Evolutionary conservation across 2,888 invertebrate species (phyloP).

Genomic region (Scaptomyza parva): DNA sequence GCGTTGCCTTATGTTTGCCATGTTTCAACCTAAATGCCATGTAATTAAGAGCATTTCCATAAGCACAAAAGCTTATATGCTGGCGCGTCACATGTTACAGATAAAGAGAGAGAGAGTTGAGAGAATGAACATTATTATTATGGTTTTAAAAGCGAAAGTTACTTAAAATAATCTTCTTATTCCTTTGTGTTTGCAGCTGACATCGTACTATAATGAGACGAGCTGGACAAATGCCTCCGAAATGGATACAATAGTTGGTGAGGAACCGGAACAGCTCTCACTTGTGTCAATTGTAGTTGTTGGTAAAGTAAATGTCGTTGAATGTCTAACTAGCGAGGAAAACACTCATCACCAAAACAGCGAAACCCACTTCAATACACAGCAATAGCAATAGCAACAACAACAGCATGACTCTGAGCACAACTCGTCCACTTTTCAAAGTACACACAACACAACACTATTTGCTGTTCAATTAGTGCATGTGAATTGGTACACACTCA

Average conservation of each 20-base stretch:
- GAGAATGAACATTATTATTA: constrained; percentile 1
- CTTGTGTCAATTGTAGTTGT: constrained; percentile 92
- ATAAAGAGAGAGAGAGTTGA: not conserved
- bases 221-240: constrained; percentile 84
- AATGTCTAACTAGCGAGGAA: constrained; percentile 72
- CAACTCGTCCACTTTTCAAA: constrained; percentile 22
- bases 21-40: constrained; percentile 28
- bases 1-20: constrained; percentile 21
- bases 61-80: constrained; percentile 9
- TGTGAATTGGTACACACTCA: constrained; percentile 40
- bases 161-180: constrained; percentile 16
- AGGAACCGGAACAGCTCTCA: constrained; percentile 91
- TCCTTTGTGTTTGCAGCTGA: constrained; percentile 75
- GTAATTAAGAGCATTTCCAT: constrained; percentile 27
- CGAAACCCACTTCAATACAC: constrained; percentile 9
- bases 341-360: constrained; percentile 31
- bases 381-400: constrained; percentile 14
- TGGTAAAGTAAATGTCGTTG: constrained; percentile 87
- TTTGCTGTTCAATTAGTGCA: constrained; percentile 55
- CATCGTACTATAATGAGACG: constrained; percentile 84
- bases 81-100: constrained; percentile 7
- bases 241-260: constrained; percentile 86
- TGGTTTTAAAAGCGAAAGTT: constrained; percentile 3
- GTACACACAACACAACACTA: constrained; percentile 44
- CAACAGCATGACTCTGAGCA: constrained; percentile 7